phyloP scores from a whole-genome alignment of 2,113 vertebrate genomes.

The Odobenus rosmarus region DNA sequence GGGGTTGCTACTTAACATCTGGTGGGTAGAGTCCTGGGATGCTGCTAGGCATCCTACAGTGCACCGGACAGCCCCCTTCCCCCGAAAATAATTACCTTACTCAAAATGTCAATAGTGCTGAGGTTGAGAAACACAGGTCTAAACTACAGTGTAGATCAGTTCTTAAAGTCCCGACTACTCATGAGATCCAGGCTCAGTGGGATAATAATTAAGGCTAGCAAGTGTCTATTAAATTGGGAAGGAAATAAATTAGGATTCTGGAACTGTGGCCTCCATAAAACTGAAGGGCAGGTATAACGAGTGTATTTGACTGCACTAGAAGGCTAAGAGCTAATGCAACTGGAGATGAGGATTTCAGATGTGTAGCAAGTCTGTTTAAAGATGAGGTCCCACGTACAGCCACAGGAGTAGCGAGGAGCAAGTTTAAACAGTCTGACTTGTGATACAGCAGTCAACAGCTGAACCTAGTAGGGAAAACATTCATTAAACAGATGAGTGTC shows the following conservation, averaged over 20 bases:
- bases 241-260: background rate
- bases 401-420: background rate
- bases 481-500: background rate
- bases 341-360: slow-evolving; percentile 11
- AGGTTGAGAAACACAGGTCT: background rate
- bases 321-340: background rate
- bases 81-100: background rate
- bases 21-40: background rate
- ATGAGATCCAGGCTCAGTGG: background rate
- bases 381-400: background rate
- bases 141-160: background rate
- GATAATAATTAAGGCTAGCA: background rate
- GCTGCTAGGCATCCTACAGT: background rate
- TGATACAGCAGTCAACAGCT: background rate
- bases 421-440: slow-evolving; percentile 18
- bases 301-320: background rate
- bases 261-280: background rate
- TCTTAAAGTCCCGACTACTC: background rate
- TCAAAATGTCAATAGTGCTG: background rate
- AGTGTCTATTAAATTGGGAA: background rate
- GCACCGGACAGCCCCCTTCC: background rate
- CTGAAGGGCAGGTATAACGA: background rate
- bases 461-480: slow-evolving; percentile 15
- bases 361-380: background rate
- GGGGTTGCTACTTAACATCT: background rate